A percentile compares a stretch with the other conserved stretches of the same genome.
These are phyloP conservation scores for Kryptolebias marmoratus DNA, from an alignment of 2,113 vertebrate species.

Conservation along the genomic window DNA sequence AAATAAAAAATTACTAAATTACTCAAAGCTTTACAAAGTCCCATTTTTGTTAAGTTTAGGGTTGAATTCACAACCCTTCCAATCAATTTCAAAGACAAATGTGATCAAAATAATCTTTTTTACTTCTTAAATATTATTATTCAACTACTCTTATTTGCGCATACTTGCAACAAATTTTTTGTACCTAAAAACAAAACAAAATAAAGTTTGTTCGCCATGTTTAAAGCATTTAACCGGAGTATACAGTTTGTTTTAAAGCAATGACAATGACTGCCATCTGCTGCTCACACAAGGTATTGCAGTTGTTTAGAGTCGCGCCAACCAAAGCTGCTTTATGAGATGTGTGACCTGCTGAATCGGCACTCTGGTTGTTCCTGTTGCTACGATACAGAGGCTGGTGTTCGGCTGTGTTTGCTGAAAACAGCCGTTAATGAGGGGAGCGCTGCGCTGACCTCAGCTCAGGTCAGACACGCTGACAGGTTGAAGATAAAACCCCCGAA, in stretches of 20 bases:
- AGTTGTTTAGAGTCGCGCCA: neutral
- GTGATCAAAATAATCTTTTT: too few relatives aligned
- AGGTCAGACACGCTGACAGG: conserved; percentile 15
- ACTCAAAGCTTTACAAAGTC: too few relatives aligned
- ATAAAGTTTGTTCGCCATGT: too few relatives aligned
- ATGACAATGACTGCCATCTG: conserved; percentile 50
- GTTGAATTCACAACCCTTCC: too few relatives aligned
- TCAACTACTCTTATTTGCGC: too few relatives aligned
- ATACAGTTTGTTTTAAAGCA: neutral
- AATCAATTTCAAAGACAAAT: too few relatives aligned
- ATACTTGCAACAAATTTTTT: too few relatives aligned
- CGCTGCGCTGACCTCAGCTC: conserved; percentile 46
- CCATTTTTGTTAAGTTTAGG: too few relatives aligned
- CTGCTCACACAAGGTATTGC: conserved; percentile 43
- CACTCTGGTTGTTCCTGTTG: conserved; percentile 48
- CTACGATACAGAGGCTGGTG: conserved; percentile 36
- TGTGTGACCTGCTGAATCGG: conserved; percentile 51
- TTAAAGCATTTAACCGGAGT: neutral
- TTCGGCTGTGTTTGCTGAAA: conserved; percentile 55
- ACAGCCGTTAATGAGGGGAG: conserved; percentile 46
- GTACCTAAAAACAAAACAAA: too few relatives aligned
- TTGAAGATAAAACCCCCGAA: neutral
- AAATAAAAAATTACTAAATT: too few relatives aligned
- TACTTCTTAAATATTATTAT: too few relatives aligned
- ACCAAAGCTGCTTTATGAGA: conserved; percentile 25